A percentile compares a stretch with the other conserved stretches of the same genome.
Evolutionary conservation across 2,888 invertebrate genomes (phyloP).

Genomic region (Ennomos quercinarius): DNA sequence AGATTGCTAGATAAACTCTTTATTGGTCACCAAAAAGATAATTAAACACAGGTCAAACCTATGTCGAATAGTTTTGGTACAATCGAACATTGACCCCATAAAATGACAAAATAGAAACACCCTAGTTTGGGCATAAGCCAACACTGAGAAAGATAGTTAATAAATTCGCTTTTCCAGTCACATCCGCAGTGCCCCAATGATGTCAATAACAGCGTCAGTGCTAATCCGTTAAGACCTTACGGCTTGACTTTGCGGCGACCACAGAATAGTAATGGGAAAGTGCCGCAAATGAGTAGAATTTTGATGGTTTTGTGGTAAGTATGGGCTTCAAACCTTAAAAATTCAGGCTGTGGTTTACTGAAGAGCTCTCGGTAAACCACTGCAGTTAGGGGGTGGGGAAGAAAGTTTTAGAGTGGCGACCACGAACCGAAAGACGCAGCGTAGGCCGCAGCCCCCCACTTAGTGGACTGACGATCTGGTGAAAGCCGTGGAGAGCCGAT

Average conservation of each 20-base stretch:
- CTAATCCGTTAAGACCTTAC: conserved; percentile 32
- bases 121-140: conserved; percentile 14
- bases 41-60: too few relatives aligned
- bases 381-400: too few relatives aligned
- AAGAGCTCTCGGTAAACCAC: too few relatives aligned
- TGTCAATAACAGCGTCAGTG: conserved; percentile 35
- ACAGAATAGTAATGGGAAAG: conserved; percentile 35
- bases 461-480: too few relatives aligned
- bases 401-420: too few relatives aligned
- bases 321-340: background rate
- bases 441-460: too few relatives aligned
- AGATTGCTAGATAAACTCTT: too few relatives aligned
- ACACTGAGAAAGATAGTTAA: conserved; percentile 1
- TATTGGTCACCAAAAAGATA: too few relatives aligned
- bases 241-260: conserved; percentile 27
- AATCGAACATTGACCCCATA: background rate
- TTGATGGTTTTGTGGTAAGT: background rate
- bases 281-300: background rate
- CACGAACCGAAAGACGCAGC: too few relatives aligned
- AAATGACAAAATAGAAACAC: conserved; percentile 11
- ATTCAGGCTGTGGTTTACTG: background rate
- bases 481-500: too few relatives aligned
- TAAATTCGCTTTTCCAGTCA: conserved; percentile 41
- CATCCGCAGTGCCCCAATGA: conserved; percentile 36
- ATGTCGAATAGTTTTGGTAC: too few relatives aligned